Percentiles rank a stretch among this genome's conserved stretches.
Conservation (phyloP, 2,113 vertebrate genomes). For the Brachypteracias leptosomus region DNA sequence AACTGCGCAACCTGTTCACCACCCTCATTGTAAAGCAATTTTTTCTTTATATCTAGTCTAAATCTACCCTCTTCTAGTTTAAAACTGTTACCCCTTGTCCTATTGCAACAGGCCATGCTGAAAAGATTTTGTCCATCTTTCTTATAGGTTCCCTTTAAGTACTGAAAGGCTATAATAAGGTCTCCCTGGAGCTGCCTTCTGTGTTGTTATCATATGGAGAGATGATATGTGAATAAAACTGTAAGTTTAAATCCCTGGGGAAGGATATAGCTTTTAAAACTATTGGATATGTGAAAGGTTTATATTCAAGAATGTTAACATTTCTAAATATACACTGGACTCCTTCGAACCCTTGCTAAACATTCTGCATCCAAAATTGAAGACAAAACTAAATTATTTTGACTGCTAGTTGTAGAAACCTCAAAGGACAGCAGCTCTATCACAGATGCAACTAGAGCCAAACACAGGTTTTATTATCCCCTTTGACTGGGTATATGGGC, state of each 20-base stretch:
- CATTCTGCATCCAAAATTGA: background rate
- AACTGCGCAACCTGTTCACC: no score
- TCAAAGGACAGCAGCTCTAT: background rate
- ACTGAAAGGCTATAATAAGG: no score
- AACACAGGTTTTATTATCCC: background rate
- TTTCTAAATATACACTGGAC: background rate
- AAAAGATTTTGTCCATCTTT: no score
- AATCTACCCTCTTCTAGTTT: no score
- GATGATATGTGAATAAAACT: background rate
- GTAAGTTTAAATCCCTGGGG: background rate
- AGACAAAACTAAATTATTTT: background rate
- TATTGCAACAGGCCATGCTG: no score
- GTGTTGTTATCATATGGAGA: background rate
- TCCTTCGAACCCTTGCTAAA: background rate
- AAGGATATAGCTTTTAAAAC: background rate
- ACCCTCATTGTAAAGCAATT: no score
- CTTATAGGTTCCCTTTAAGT: no score
- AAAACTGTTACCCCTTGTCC: no score
- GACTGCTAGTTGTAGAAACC: background rate
- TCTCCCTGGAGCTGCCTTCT: background rate
- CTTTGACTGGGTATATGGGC: background rate
- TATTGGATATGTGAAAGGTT: background rate
- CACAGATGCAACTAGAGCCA: background rate
- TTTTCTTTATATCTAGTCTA: no score
- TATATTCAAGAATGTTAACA: background rate